Base-by-base conservation (phyloP, 92 coral and sea anemone genomes). In the Paragorgia papillata region DNA sequence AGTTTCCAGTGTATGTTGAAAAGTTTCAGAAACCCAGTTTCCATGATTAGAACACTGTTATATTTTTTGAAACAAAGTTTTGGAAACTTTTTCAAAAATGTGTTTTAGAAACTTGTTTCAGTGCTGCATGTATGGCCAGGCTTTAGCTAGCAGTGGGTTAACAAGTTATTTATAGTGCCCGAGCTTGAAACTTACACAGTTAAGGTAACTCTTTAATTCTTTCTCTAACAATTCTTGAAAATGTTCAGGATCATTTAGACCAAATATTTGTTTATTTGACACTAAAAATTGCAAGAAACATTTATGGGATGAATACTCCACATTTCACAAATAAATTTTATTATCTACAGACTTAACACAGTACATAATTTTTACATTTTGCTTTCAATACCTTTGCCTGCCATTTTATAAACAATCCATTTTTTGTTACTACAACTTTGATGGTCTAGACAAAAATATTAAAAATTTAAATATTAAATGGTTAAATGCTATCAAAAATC, bases 341-440 rank as follows among this genome's bases (percentile, higher is more conserved):
- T 56, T 56, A 56, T 56, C 10, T 37, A 37, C 43, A 4, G 10
- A 37, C 43, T 37, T 10, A 37, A 37, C 43, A 4, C 43, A 37
- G 4, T 37, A 10, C n/a, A n/a, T n/a, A n/a, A n/a, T 46, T 46
- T 7, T 46, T 2, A 7, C 12, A 46, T 46, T 2, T 46, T 37
- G 43, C 17, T 89, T 78, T n/a, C n/a, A n/a, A n/a, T 82, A 94
- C 98, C 92, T 81, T 74, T 83, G 29, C 84, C 88, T 6, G 26
- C 33, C 73, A 94, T 69, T 34, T 84, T 67, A 61, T 79, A 86
- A 7, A 85, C 97, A 61, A 64, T 79, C 98, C 98, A 94, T 64
- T 88, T 85, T 66, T 87, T 90, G 74, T 82, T 84, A 10, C 94
- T 78, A 34, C 85, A 87, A 50, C 65, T 48, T 65, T 91, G 97